Evolutionary conservation across 2,797 vertebrate genomes (phyloP), one percentile per base, ranked within the genome.

Genomic region (Sebastes trivittatus): DNA sequence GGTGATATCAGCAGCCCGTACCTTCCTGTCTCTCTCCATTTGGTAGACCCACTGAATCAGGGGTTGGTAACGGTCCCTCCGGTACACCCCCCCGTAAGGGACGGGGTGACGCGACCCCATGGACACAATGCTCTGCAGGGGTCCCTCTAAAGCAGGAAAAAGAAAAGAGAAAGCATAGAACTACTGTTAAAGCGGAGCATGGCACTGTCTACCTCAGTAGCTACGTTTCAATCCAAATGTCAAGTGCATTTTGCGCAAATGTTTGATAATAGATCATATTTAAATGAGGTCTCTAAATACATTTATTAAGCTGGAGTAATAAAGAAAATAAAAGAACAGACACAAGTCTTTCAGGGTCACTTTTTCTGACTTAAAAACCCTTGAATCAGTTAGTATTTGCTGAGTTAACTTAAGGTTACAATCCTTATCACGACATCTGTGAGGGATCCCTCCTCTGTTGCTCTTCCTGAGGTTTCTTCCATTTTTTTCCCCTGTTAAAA

Each of bases 71-170:
- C 49, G 73, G 73, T 85, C 90, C 85, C 88, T 90, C 73, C 84
- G 85, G 89, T 92, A 32, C 23, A 81, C 4, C 82, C 42, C 64
- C 32, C 25, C 11, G 29, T 83, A 84, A 59, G 86, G 92, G 74
- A 94, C 72, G 22, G 88, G 92, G 86, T 95, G 94, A 88, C 73
- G 88, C 29, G 77, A 90, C 78, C 94, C 93, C 93, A 95, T 93
- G 88, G 91, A 96, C 89, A 96, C 90, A 87, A 95, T 70, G 77
- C 90, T 95, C 94, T 89, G 80, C 30, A 69, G 90, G 91, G 93
- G 80, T 62, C 83, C 83, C 78, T 87, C 94, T 94, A 84, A 87
- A 80, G 78, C 2, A 25, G 38, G 38, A 64, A 38, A 64, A 65
- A 27, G 16, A 36, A 55, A 55, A 55, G 32, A 66, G 16, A 77